Evolutionary conservation across 2,797 vertebrate genomes (phyloP).

Genomic region (Mallotus villosus): DNA sequence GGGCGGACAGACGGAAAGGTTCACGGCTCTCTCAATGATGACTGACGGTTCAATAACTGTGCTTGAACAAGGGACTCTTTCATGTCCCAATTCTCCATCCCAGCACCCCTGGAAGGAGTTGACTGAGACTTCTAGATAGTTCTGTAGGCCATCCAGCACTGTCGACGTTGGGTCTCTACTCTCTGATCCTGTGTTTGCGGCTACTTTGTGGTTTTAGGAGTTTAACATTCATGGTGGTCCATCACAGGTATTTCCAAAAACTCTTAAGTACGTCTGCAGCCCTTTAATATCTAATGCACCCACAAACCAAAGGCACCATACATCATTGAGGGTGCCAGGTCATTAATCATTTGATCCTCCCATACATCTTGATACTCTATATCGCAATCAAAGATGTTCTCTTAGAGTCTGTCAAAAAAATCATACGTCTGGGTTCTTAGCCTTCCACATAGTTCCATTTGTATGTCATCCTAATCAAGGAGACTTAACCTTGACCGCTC

Average conservation of each 20-base stretch:
- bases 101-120: neutral
- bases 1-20: neutral
- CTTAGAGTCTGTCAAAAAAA: too few relatives aligned
- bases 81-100: conserved; percentile 22
- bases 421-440: neutral
- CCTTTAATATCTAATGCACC: neutral
- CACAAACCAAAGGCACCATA: conserved; percentile 3
- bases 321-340: neutral
- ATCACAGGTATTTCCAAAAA: conserved; percentile 4
- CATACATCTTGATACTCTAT: too few relatives aligned
- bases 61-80: conserved; percentile 20
- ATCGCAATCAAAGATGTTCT: too few relatives aligned
- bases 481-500: conserved; percentile 9
- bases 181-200: neutral
- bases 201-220: neutral
- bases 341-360: too few relatives aligned
- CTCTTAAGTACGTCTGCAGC: too few relatives aligned
- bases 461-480: conserved; percentile 20
- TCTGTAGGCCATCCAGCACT: conserved; percentile 4
- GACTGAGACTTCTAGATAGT: conserved; percentile 16
- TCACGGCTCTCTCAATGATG: conserved; percentile 19
- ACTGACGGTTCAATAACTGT: conserved; percentile 8
- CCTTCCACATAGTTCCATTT: conserved; percentile 1
- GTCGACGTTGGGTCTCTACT: conserved; percentile 18
- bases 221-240: conserved; percentile 22